Conservation (phyloP, 2,113 vertebrate species). For the Platycercus adscitus region DNA sequence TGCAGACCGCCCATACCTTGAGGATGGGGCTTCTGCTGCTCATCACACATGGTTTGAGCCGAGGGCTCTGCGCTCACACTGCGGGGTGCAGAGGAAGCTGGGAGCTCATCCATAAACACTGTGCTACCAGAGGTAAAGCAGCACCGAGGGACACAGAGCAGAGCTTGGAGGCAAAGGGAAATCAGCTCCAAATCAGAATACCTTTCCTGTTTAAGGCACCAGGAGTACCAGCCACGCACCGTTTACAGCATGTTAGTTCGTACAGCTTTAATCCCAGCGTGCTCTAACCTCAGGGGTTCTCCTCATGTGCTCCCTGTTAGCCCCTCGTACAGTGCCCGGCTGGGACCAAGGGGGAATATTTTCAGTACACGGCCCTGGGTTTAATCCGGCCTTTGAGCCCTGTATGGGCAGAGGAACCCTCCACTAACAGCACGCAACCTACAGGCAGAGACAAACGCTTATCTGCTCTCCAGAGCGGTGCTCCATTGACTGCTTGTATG, state of each 20-base stretch:
- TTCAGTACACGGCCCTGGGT: accelerated
- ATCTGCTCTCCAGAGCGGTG: not conserved
- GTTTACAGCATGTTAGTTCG: not conserved
- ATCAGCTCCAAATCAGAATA: not conserved
- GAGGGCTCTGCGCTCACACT: not conserved
- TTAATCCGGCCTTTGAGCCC: not conserved
- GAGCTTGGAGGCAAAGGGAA: not conserved
- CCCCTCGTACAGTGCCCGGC: accelerated
- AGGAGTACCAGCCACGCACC: not conserved
- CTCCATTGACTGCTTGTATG: not conserved
- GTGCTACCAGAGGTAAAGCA: not conserved
- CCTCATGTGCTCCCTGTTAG: not conserved
- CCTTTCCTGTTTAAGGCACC: not conserved
- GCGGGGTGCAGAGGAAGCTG: accelerated
- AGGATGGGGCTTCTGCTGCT: accelerated
- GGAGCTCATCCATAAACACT: accelerated
- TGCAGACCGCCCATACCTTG: accelerated
- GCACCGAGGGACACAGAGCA: not conserved
- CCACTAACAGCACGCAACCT: not conserved
- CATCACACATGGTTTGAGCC: accelerated
- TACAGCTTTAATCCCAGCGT: not conserved
- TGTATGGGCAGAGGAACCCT: not conserved
- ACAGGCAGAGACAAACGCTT: not conserved
- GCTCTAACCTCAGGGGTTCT: not conserved
- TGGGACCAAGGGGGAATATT: not conserved